These are phyloP conservation scores for roundworm (Caenorhabditis elegans) DNA, from an alignment of 1,140 invertebrate genomes.

Conservation along the genomic window WBcel235 BX284606.5:3465501-3466000, in stretches of 20 bases:
- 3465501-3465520: neutral
- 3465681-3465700: neutral
- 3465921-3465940: constrained; percentile 17
- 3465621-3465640: neutral
- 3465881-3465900: constrained; percentile 28
- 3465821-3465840: constrained; percentile 25
- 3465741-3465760: neutral
- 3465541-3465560: neutral
- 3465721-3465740: neutral
- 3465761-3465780: neutral
- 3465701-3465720: neutral
- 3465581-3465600: neutral
- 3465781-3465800: neutral
- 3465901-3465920: constrained; percentile 29
- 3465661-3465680: neutral
- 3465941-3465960: constrained; percentile 30
- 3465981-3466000: neutral
- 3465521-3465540: neutral
- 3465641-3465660: neutral
- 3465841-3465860: constrained; percentile 34
- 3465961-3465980: neutral
- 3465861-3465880: constrained; percentile 19
- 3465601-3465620: neutral
- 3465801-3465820: neutral
- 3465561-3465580: neutral